A percentile compares a stretch with the other conserved stretches of the same genome.
phyloP scores from a whole-genome alignment of 2,113 vertebrate species.

The Salvator merianae region DNA sequence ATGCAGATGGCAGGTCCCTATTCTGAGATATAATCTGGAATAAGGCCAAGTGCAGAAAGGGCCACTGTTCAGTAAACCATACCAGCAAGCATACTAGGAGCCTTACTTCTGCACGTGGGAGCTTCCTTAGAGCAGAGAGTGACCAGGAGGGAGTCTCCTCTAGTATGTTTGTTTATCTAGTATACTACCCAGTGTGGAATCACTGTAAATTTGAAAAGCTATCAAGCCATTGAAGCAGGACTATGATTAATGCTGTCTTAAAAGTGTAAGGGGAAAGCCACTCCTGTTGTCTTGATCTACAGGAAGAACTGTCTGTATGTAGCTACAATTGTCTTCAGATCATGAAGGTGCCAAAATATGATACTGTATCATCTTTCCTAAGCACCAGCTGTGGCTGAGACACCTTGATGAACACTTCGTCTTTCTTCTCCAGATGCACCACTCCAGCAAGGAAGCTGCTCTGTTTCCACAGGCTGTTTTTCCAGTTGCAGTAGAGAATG shows the following conservation, averaged over 20 bases:
- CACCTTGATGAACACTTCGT: conserved; percentile 76
- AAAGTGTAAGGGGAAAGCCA: neutral
- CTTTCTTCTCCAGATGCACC: conserved; percentile 71
- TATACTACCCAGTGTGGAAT: too few species aligned
- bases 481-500: conserved; percentile 14
- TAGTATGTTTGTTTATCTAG: too few species aligned
- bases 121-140: too few species aligned
- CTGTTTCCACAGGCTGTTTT: conserved; percentile 10
- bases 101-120: too few species aligned
- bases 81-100: too few species aligned
- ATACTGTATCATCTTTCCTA: conserved; percentile 46
- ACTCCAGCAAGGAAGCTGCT: conserved; percentile 82
- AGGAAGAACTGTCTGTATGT: neutral
- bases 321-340: conserved; percentile 60
- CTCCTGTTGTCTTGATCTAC: neutral
- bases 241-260: neutral
- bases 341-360: conserved; percentile 84
- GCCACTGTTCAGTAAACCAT: too few species aligned
- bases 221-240: neutral
- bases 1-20: too few species aligned
- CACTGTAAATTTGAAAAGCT: neutral
- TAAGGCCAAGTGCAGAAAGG: too few species aligned
- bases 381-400: conserved; percentile 48
- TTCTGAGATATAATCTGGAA: too few species aligned
- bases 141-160: too few species aligned